Base-by-base conservation (phyloP, 2,888 invertebrate genomes). In the Timema cristinae region DNA sequence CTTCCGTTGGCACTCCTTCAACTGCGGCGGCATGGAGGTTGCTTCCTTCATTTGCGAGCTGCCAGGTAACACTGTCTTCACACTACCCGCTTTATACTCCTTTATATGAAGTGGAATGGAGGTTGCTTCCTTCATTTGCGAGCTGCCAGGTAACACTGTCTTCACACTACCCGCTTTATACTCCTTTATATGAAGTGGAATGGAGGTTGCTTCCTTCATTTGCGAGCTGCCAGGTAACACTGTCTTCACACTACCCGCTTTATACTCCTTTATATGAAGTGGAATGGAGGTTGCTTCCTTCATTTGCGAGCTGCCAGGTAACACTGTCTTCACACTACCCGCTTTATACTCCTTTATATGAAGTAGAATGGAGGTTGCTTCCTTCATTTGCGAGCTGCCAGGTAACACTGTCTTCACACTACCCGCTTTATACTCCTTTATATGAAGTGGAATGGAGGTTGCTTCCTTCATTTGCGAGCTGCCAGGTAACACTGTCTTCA, bases 41-140 rank as follows among this genome's bases (percentile, higher is more conserved):
- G 91, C 91, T 0, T 89, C 92, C 8, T 92, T 92, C 81, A 88
- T 92, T 75, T 92, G 92, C 80, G 92, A 92, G 85, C 84, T 92
- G 79, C 90, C 91, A 78, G 91, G 92, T 92, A 84, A 32, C 32
- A 32, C 32, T 32, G 32, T 32, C 32, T 4, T 32, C 32, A 32
- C 32, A 32, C 32, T 32, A 32, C 32, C 32, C 32, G 32, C 32
- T 32, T 32, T 32, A 32, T 32, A 32, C 32, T 32, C 32, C 32
- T 32, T 32, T 32, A 32, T 32, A 32, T 32, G 32, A 32, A 32
- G 32, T 32, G 32, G 32, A 32, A 32, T 32, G 32, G 32, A 32
- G 32, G 32, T 32, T 67, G 47, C 56, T 56, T 15, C 63, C 54
- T 54, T 54, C 54, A 13, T 54, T 13, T 54, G 54, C 54, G 54